Evolutionary conservation across 2,113 vertebrate genomes (phyloP).

Genomic region (Felis catus): F.catus_Fca126_mat1.0 CM031418.1:141557001-141557500

Average conservation of each 20-base stretch:
- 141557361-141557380: background rate
- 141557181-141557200: background rate
- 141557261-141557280: background rate
- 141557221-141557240: background rate
- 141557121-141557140: background rate
- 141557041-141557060: background rate
- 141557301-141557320: background rate
- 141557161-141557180: background rate
- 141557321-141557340: too few species aligned
- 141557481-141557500: rapidly evolving
- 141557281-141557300: background rate
- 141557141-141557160: rapidly evolving
- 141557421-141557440: background rate
- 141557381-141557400: background rate
- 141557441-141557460: background rate
- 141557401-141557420: background rate
- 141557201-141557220: too few species aligned
- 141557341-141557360: background rate
- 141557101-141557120: background rate
- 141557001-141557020: background rate
- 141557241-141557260: background rate
- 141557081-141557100: background rate
- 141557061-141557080: background rate
- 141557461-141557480: background rate
- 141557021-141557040: background rate